Conservation (phyloP, 2,888 invertebrate genomes). For the Conops quadrifasciatus region DNA sequence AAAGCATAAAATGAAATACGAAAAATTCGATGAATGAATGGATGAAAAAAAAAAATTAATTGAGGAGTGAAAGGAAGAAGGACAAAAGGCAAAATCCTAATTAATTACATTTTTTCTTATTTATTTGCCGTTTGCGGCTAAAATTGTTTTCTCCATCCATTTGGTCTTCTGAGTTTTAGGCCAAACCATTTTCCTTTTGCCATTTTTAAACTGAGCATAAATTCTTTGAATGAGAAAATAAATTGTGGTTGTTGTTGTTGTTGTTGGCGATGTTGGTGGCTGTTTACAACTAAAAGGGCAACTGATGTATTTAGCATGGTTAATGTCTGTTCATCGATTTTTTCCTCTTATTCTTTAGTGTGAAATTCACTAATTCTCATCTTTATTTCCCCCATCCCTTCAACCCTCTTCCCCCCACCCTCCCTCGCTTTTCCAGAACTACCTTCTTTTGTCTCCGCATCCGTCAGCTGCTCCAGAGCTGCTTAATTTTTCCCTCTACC, state of each 20-base stretch:
- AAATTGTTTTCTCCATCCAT: background rate
- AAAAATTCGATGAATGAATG: background rate
- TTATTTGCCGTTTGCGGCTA: background rate
- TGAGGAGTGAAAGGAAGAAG: background rate
- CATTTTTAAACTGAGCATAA: background rate
- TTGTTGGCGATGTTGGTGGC: background rate
- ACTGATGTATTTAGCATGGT: background rate
- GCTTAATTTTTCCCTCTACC: background rate
- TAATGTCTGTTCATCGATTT: background rate
- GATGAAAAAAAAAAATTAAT: background rate
- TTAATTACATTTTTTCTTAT: background rate
- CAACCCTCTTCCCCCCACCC: too few species aligned
- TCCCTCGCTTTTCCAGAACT: too few species aligned
- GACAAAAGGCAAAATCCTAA: background rate
- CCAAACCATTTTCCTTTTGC: background rate
- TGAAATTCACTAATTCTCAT: too few species aligned
- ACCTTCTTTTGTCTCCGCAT: background rate
- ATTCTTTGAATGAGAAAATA: background rate
- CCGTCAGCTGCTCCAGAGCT: background rate
- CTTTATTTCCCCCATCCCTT: too few species aligned
- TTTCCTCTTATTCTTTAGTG: too few species aligned
- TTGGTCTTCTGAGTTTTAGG: background rate
- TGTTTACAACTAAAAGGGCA: too few species aligned
- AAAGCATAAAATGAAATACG: background rate
- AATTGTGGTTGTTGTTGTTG: background rate